These are phyloP conservation scores for Latheticus oryzae DNA, from an alignment of 2,888 invertebrate species.

Conservation along the genomic window DNA sequence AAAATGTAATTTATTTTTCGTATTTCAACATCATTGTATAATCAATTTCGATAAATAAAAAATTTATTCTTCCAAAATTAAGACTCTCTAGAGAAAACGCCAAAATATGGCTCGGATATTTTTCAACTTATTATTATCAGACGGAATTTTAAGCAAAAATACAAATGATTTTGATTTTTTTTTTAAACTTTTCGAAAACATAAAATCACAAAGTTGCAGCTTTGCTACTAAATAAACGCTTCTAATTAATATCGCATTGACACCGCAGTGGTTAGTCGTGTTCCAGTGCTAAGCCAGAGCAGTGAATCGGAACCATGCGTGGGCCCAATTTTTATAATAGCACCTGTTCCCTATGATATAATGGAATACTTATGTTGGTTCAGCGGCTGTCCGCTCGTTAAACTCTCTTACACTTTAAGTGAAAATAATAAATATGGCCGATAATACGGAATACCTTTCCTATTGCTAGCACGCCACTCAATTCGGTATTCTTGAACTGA, in stretches of 20 bases:
- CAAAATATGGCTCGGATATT: too few species aligned
- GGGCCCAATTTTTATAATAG: conserved; percentile 63
- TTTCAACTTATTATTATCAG: too few species aligned
- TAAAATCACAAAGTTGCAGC: too few species aligned
- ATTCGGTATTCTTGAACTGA: conserved; percentile 25
- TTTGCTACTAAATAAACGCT: conserved; percentile 37
- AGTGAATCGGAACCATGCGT: conserved; percentile 62
- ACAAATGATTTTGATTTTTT: too few species aligned
- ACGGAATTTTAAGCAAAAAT: too few species aligned
- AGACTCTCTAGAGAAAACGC: too few species aligned
- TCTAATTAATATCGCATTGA: conserved; percentile 56
- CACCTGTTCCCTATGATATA: conserved; percentile 64
- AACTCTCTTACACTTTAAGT: conserved; percentile 60
- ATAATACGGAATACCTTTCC: conserved; percentile 58
- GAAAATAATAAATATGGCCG: conserved; percentile 61
- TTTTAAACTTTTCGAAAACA: too few species aligned
- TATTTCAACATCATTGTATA: too few species aligned
- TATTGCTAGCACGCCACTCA: conserved; percentile 45
- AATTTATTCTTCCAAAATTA: too few species aligned
- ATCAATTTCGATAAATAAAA: too few species aligned
- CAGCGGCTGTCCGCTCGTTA: conserved; percentile 60
- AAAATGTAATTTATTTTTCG: too few species aligned
- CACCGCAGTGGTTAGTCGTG: conserved; percentile 51
- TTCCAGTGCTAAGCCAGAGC: conserved; percentile 45
- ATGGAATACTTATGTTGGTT: conserved; percentile 62